Percentiles rank a stretch among this genome's conserved stretches.
These are phyloP conservation scores for Trogon surrucura DNA, from an alignment of 2,113 vertebrate genomes.

Conservation along the genomic window DNA sequence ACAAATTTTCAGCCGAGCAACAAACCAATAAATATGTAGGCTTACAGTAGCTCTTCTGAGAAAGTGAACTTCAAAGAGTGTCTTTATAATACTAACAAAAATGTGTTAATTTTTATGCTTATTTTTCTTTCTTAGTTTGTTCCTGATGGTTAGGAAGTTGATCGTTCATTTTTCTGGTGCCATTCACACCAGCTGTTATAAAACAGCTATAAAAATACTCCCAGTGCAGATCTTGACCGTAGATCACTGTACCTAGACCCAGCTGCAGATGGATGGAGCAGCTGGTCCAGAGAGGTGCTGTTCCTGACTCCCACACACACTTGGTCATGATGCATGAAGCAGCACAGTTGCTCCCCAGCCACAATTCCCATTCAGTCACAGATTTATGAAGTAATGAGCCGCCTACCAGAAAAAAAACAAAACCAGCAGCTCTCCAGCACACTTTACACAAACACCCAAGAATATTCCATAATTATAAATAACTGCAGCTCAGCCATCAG, in stretches of 20 bases:
- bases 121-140: constrained; percentile 59
- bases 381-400: constrained; percentile 78
- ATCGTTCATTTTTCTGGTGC: constrained; percentile 71
- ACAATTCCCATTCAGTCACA: constrained; percentile 69
- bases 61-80: neutral
- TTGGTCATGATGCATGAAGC: constrained; percentile 62
- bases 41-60: constrained; percentile 12
- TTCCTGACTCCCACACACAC: constrained; percentile 48
- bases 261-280: constrained; percentile 81
- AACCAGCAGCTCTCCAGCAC: constrained; percentile 51
- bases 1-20: constrained; percentile 36
- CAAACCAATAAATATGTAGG: constrained; percentile 26
- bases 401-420: constrained; percentile 69
- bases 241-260: constrained; percentile 75
- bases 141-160: constrained; percentile 62
- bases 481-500: constrained; percentile 18
- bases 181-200: constrained; percentile 76
- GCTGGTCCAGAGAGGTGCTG: constrained; percentile 78
- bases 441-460: constrained; percentile 63
- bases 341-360: constrained; percentile 62
- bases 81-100: neutral
- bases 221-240: constrained; percentile 68
- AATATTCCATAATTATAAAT: constrained; percentile 42
- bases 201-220: constrained; percentile 72
- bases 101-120: constrained; percentile 42